These are phyloP conservation scores for Hydrozoanthus tunicans DNA, from an alignment of 64 coral and sea anemone genomes.

Conservation along the genomic window DNA sequence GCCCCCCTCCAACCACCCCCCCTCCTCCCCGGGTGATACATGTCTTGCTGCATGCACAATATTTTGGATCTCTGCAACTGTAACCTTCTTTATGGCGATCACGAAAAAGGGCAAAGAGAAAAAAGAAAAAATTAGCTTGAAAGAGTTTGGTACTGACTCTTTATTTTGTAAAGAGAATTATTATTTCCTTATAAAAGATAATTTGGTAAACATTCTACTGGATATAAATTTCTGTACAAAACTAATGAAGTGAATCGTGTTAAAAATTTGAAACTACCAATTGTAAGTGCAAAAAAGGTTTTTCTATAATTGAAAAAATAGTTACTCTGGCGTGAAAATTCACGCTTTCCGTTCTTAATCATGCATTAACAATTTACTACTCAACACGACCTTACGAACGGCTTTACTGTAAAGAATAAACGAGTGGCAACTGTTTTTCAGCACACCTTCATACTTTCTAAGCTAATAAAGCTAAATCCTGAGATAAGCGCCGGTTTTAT, in stretches of 20 bases:
- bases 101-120: not conserved
- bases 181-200: not conserved
- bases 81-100: not conserved
- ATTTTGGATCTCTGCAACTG: not conserved
- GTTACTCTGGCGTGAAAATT: not conserved
- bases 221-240: not conserved
- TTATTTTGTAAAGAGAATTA: not conserved
- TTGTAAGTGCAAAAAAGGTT: not conserved
- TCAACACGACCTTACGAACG: no score
- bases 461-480: no score
- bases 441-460: no score
- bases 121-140: not conserved
- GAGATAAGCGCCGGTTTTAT: no score
- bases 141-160: not conserved
- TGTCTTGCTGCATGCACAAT: no score
- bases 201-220: not conserved
- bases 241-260: not conserved
- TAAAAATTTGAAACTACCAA: not conserved
- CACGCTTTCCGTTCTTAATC: not conserved
- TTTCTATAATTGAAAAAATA: not conserved
- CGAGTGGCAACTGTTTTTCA: no score
- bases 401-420: no score
- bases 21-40: no score
- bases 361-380: not conserved
- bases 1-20: no score